Base-by-base conservation (phyloP, 23 tunicate genomes). In the Ascidia mentula region DNA sequence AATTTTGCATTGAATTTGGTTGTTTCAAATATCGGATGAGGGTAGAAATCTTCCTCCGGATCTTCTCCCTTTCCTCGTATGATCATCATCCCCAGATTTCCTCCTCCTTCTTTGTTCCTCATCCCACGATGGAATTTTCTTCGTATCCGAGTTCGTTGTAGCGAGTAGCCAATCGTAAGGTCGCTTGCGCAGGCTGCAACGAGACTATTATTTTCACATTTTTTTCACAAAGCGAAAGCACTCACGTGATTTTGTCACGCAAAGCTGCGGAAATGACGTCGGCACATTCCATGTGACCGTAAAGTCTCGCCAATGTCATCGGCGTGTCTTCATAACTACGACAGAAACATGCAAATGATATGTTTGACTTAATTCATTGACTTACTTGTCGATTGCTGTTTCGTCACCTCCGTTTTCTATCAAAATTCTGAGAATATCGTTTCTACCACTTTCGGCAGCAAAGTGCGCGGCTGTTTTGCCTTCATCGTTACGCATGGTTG, bases 351-450 rank as follows among this genome's bases (percentile, higher is more conserved):
- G 15, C 15, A 12, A 42, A 42, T 42, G 12, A 9, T 42, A 9
- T 42, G 53, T 15, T 15, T 9, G 15, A 12, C 15, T 42, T 15
- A 42, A 42, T 15, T 12, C 53, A 42, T 42, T 42, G 12, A 37
- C 35, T 28, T 80, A 87, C 91, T 75, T 87, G 53, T 87, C 91
- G 5, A 69, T 46, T 1, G 38, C 72, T 12, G 82, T 81, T 18
- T 60, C 78, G 40, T 87, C 91, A 76, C 91, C 81, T 5, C 91
- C 91, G 59, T 87, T 74, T 32, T 87, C 91, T 18, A 87, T 32
- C 32, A 87, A 72, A 15, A 81, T 0, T 87, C 76, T 87, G 0
- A 87, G 72, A 24, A 87, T 53, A 34, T 87, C 86, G 45, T 31
- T 38, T 31, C 82, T 45, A 0, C 91, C 91, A 46, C 78, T 81